Evolutionary conservation across 2,888 invertebrate genomes (phyloP), one percentile per base, ranked within the genome.

Genomic region (Melieria crassipennis): DNA sequence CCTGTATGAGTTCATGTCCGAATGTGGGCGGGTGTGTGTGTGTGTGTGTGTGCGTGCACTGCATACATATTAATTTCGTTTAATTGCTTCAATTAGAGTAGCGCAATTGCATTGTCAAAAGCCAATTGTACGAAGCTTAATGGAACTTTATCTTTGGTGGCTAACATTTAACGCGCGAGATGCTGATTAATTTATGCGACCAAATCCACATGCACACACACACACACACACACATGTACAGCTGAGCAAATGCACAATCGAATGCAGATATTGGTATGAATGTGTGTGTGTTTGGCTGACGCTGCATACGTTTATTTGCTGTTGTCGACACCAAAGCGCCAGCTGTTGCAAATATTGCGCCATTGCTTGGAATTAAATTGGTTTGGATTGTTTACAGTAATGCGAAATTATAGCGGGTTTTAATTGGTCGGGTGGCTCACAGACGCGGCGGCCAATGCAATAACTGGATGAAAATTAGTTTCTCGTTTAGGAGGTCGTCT

Each of bases 51-150:
- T 68, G 47, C 65, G 48, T 64, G 55, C 58, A 30, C 30, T 30
- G 30, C 64, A 74, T 73, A 71, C 78, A 74, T 78, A 75, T 81
- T 81, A 81, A 82, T 81, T 79, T 76, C 79, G 76, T 79, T 79
- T 81, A 82, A 81, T 81, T 79, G 80, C 79, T 78, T 77, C 83
- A 82, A 81, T 81, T 81, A 81, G 77, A 77, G 76, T 76, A 68
- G 73, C 81, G 82, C 80, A 82, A 82, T 82, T 82, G 83, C 77
- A 77, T 78, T 82, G 83, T 80, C 81, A 81, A 81, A 81, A 82
- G 83, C 80, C 83, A 82, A 81, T 81, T 81, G 81, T 79, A 81
- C 82, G 81, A 78, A 70, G 72, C 70, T 73, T 73, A 73, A 73
- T 73, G 57, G 45, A 13, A 63, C 66, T 64, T 70, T 67, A 73